Evolutionary conservation across 2,797 vertebrate species (phyloP).

Genomic region (Chelidonichthys spinosus): DNA sequence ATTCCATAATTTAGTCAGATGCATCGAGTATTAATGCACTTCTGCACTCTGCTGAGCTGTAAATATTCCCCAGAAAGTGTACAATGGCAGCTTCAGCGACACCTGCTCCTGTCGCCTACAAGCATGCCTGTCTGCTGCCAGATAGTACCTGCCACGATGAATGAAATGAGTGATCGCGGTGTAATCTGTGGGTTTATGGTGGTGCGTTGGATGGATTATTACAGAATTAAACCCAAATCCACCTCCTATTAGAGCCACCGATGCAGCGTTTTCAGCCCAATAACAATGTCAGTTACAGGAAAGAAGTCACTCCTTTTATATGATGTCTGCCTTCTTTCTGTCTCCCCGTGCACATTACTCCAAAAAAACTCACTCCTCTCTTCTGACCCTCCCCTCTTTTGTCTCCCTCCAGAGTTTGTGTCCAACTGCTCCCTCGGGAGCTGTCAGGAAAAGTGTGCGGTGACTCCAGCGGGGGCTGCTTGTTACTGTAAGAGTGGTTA

Average conservation of each 20-base stretch:
- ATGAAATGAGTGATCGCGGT: slow-evolving; percentile 26
- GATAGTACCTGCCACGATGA: slow-evolving; percentile 23
- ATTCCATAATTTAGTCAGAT: slow-evolving; percentile 18
- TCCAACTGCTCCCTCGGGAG: slow-evolving; percentile 86
- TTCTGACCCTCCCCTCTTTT: slow-evolving; percentile 3
- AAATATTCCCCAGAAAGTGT: slow-evolving; percentile 7
- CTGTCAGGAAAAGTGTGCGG: slow-evolving; percentile 92
- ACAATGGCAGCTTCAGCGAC: slow-evolving; percentile 32
- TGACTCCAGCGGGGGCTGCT: slow-evolving; percentile 85
- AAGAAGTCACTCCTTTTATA: background rate
- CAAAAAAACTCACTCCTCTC: slow-evolving; percentile 2
- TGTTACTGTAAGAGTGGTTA: slow-evolving; percentile 95
- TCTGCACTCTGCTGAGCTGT: slow-evolving; percentile 30
- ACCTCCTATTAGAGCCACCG: background rate
- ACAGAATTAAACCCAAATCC: slow-evolving; percentile 24
- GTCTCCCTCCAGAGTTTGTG: slow-evolving; percentile 80
- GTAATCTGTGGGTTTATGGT: slow-evolving; percentile 33
- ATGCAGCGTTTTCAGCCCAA: slow-evolving; percentile 13
- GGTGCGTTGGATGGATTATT: slow-evolving; percentile 32
- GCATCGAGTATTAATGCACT: slow-evolving; percentile 26
- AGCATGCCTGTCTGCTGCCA: slow-evolving; percentile 27
- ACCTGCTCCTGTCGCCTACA: slow-evolving; percentile 38
- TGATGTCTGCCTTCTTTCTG: background rate
- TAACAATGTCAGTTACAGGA: slow-evolving; percentile 2
- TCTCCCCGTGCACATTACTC: background rate